Base-by-base conservation (phyloP, 1,140 invertebrate species). In the Anoplolepis gracilipes region DNA sequence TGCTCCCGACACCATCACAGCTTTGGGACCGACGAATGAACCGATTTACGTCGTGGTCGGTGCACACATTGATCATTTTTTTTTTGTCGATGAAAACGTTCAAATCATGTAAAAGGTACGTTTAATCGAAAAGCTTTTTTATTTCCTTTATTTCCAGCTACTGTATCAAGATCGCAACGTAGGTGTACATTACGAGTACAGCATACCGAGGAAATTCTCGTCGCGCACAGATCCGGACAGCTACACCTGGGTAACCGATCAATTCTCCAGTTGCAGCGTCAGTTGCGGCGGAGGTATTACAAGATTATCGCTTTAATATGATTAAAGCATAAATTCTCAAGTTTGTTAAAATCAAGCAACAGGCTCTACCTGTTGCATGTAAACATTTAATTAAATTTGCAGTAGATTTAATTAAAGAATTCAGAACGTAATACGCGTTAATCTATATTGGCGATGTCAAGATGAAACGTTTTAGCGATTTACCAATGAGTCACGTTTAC, bases 141-240 rank as follows among this genome's bases (percentile, higher is more conserved):
- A 55, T 61, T 84, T n/a, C 82, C 65, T 65, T 88, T 84, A 49
- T n/a, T n/a, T n/a, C n/a, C 93, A 98, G 98, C 94, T 99, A 72
- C 94, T 99, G 42, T 97, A 97, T 88, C 98, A 99, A 97, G 97
- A 98, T 92, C 95, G 95, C 33, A 98, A 98, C 89, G 97, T 97
- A 0, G 98, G 98, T 0, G 96, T 99, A 6, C 95, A 97, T 79
- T 99, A 99, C 93, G 98, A 99, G 92, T 99, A 99, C 95, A 99
- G 98, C 86, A 96, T 99, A 25, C 98, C 98, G 0, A 96, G 96
- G 59, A 96, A 96, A 30, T 94, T 97, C 5, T 96, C 96, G 10
- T 96, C 96, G 19, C 96, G 95, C 70, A 94, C 96, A 1, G 96
- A 97, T 87, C 96, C 96, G 57, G 97, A 97, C 81, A 96, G 96